A percentile compares a stretch with the other conserved stretches of the same genome.
These are phyloP conservation scores for Megaceryle maxima DNA, from an alignment of 2,113 vertebrate genomes.

Conservation along the genomic window DNA sequence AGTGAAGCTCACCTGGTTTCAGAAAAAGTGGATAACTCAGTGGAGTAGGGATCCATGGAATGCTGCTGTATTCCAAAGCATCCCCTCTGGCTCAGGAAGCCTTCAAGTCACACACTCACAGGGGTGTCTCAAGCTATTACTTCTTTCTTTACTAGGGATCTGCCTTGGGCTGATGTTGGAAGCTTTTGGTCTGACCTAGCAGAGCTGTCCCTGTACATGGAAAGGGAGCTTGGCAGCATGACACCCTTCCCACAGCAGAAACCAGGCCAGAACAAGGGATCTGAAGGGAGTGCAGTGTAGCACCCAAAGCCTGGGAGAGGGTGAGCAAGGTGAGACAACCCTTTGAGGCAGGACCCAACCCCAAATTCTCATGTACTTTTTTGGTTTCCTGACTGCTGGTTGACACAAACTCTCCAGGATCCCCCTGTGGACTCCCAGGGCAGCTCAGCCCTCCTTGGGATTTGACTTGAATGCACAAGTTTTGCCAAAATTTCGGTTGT, in stretches of 20 bases:
- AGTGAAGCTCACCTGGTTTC: not conserved
- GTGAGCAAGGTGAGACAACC: not conserved
- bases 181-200: not conserved
- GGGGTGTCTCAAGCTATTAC: fast-evolving
- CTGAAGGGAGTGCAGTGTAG: not conserved
- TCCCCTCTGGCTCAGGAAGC: not conserved
- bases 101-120: not conserved
- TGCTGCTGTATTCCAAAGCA: not conserved
- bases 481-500: no score
- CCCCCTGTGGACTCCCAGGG: no score
- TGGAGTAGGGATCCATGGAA: not conserved
- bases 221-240: not conserved
- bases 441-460: no score
- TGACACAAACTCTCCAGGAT: no score
- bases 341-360: not conserved
- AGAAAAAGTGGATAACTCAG: not conserved
- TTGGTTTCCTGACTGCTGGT: no score
- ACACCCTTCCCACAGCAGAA: not conserved
- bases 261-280: not conserved
- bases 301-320: not conserved
- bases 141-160: no score
- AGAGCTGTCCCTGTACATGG: not conserved
- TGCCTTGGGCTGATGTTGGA: not conserved
- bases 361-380: not conserved
- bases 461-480: no score